Percentiles rank a stretch among this genome's conserved stretches.
phyloP scores from a whole-genome alignment of 1,140 invertebrate species.

The Pectinophora gossypiella region DNA sequence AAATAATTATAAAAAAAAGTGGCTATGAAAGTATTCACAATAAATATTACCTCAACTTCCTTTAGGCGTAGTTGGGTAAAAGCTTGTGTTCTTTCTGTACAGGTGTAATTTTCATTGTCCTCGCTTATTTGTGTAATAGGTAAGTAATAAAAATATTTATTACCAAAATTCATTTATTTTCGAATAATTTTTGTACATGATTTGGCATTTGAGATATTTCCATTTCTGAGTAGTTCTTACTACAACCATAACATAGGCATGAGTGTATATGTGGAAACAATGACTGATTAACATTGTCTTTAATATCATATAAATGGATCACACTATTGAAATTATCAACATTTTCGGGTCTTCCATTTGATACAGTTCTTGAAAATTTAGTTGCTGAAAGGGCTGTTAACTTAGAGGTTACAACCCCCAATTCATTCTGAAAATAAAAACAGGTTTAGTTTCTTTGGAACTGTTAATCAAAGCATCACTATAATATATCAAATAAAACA shows the following conservation, averaged over 20 bases:
- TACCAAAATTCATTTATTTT: neutral
- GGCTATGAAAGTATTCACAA: too few relatives aligned
- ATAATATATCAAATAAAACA: neutral
- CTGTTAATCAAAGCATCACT: neutral
- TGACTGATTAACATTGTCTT: slow-evolving; percentile 14
- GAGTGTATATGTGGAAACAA: slow-evolving; percentile 45
- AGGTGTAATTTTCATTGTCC: too few relatives aligned
- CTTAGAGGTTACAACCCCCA: slow-evolving; percentile 31
- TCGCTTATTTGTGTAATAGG: too few relatives aligned
- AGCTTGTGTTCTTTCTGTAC: too few relatives aligned
- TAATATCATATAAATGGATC: slow-evolving; percentile 2
- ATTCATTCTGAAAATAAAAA: slow-evolving; percentile 48
- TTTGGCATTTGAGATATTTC: slow-evolving; percentile 17
- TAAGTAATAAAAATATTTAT: neutral
- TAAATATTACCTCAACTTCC: too few relatives aligned
- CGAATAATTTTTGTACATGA: slow-evolving; percentile 17
- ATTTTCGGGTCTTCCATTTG: slow-evolving; percentile 19
- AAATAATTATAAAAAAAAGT: too few relatives aligned
- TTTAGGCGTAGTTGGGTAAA: too few relatives aligned
- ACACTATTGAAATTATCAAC: neutral
- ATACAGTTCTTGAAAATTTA: slow-evolving; percentile 57
- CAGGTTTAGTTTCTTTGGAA: neutral
- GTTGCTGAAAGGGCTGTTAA: slow-evolving; percentile 61
- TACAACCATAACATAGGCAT: slow-evolving; percentile 56
- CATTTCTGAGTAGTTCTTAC: slow-evolving; percentile 47